Conservation (phyloP, 2,888 invertebrate genomes). For the Salpingus planirostris region DNA sequence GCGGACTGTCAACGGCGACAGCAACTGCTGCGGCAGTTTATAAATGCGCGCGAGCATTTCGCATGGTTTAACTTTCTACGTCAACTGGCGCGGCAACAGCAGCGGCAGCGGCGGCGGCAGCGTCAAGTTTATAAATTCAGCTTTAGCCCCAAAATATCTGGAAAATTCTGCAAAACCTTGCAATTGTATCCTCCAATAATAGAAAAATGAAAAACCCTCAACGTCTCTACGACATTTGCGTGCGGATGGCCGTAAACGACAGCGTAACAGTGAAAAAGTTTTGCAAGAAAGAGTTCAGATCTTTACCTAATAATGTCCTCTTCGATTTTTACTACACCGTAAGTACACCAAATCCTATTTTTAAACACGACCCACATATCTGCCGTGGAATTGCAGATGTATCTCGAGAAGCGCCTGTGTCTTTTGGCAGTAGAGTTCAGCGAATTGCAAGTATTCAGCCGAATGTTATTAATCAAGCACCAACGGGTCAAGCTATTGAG, state of each 20-base stretch:
- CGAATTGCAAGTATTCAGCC: constrained; percentile 58
- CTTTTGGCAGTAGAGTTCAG: constrained; percentile 61
- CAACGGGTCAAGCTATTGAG: constrained; percentile 59
- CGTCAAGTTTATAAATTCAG: too few relatives aligned
- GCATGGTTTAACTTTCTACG: too few relatives aligned
- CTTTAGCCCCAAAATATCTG: too few relatives aligned
- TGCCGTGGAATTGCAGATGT: constrained; percentile 58
- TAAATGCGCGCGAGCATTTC: too few relatives aligned
- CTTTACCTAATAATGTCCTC: constrained; percentile 64
- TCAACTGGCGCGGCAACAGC: too few relatives aligned
- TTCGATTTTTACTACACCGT: constrained; percentile 77
- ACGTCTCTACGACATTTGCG: constrained; percentile 56
- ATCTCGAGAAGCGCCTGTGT: constrained; percentile 59
- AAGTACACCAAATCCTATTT: constrained; percentile 33
- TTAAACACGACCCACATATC: not conserved
- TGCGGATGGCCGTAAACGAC: constrained; percentile 51
- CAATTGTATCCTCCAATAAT: too few relatives aligned
- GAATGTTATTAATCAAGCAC: constrained; percentile 59
- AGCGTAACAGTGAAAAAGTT: constrained; percentile 51
- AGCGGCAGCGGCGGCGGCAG: too few relatives aligned
- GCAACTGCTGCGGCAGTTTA: too few relatives aligned
- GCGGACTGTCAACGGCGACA: too few relatives aligned
- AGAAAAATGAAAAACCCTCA: constrained; percentile 43
- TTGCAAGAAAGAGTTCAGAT: constrained; percentile 52
- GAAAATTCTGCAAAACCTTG: too few relatives aligned